Percentiles rank a stretch among this genome's conserved stretches.
These are phyloP conservation scores for Lerista edwardsae DNA, from an alignment of 2,797 vertebrate species.

Conservation along the genomic window DNA sequence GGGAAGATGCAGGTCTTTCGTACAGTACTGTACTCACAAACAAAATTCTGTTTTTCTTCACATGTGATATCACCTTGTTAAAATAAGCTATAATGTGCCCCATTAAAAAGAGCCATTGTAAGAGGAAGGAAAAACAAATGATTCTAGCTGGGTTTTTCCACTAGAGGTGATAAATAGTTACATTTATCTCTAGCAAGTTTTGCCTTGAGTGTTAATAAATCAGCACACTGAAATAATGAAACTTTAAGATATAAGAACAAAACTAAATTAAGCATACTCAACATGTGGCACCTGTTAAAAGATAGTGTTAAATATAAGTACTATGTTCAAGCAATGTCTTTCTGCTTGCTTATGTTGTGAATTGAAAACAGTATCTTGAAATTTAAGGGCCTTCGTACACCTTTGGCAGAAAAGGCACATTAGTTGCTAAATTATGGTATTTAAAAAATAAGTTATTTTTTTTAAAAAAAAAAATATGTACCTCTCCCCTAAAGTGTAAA, in stretches of 20 bases:
- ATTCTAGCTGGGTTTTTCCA: slow-evolving; percentile 53
- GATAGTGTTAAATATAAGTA: neutral
- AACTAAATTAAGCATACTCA: neutral
- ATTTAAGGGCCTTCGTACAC: neutral
- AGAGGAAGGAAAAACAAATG: slow-evolving; percentile 50
- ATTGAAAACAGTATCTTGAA: slow-evolving; percentile 24
- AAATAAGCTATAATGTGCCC: slow-evolving; percentile 25
- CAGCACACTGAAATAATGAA: slow-evolving; percentile 23
- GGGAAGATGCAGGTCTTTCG: slow-evolving; percentile 10
- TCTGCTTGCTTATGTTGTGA: neutral
- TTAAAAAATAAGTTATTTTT: neutral
- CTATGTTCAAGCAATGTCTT: slow-evolving; percentile 4
- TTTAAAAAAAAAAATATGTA: neutral
- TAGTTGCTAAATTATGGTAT: slow-evolving; percentile 13
- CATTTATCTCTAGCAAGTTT: slow-evolving; percentile 12
- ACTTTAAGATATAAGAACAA: neutral
- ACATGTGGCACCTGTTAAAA: slow-evolving; percentile 37
- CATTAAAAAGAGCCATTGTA: slow-evolving; percentile 9
- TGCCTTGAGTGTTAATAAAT: slow-evolving; percentile 50
- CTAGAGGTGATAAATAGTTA: slow-evolving; percentile 14
- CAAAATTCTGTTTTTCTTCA: slow-evolving; percentile 6
- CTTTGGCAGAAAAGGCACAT: neutral
- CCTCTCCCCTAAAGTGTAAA: neutral
- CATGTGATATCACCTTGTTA: slow-evolving; percentile 9
- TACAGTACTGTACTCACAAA: neutral